Evolutionary conservation across 2,113 vertebrate species (phyloP).

Genomic region (Pogona vitticeps): DNA sequence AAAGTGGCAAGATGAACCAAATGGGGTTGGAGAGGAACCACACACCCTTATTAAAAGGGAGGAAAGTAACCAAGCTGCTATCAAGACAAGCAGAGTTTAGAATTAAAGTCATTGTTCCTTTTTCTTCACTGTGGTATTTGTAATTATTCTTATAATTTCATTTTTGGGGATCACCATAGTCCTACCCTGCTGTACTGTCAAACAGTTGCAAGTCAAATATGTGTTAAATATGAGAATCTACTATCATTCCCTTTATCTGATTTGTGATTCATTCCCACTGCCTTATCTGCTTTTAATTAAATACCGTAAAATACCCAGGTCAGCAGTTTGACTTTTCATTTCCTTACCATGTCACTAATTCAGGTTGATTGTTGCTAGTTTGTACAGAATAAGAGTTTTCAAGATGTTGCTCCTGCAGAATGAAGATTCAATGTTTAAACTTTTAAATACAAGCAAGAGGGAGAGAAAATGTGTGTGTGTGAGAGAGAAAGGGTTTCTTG

Average conservation of each 20-base stretch:
- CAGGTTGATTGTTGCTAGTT: conserved; percentile 73
- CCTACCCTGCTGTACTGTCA: conserved; percentile 91
- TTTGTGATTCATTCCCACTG: conserved; percentile 93
- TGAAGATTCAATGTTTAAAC: conserved; percentile 62
- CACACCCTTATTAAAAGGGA: conserved; percentile 58
- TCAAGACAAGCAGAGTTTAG: conserved; percentile 66
- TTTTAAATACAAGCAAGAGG: conserved; percentile 60
- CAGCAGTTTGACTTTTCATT: conserved; percentile 98
- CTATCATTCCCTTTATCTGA: conserved; percentile 96
- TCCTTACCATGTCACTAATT: conserved; percentile 81
- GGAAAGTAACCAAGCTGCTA: conserved; percentile 57
- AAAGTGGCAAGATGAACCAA: not conserved
- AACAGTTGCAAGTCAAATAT: conserved; percentile 96
- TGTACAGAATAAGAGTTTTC: conserved; percentile 69
- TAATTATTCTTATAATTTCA: conserved; percentile 78
- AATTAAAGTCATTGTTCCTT: conserved; percentile 73
- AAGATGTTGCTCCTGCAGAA: conserved; percentile 64
- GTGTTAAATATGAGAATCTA: conserved; percentile 98
- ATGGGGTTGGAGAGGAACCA: not conserved
- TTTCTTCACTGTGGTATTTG: conserved; percentile 74
- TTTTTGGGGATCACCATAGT: conserved; percentile 79
- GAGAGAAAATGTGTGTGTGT: too few species aligned
- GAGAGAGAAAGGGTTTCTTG: not conserved
- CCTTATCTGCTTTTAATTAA: conserved; percentile 99
- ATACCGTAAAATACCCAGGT: conserved; percentile 93